Base-by-base conservation (phyloP, 2,888 invertebrate species). In the Aphodius sticticus region DNA sequence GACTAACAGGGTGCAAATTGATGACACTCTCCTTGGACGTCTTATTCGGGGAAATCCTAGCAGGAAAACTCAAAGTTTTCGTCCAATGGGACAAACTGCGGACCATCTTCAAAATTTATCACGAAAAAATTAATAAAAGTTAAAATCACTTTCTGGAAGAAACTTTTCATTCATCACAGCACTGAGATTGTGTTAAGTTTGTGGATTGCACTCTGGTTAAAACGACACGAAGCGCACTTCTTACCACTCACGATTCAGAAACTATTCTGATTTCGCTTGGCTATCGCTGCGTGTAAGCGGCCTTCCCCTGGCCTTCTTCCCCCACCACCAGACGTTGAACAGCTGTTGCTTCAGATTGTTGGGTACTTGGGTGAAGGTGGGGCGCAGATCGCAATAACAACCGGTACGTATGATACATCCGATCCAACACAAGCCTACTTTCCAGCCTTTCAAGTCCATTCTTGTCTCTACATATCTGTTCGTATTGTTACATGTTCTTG, bases 51-150 rank as follows among this genome's bases (percentile, higher is more conserved):
- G 95, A 95, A 87, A 96, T 92, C 89, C 96, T 92, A 86, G 96
- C 94, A 82, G 96, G 96, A 89, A 96, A 96, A 92, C 96, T 96
- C 88, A 96, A 92, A 85, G 96, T 96, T 92, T 96, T 96, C 90
- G 96, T 96, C 96, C 96, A 96, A 92, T 96, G 95, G 82, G 96
- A 93, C 87, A 96, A 91, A 91, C 95, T 96, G 85, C 96, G 95
- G 90, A 96, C 96, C 96, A 96, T 96, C 88, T 91, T 92, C 71
- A 26, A 26, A 26, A 26, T 26, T 26, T 53, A 53, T 36, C 70
- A 72, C 76, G 69, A 53, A 69, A 72, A n/a, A 78, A 16, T 69
- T 15, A 69, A 15, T 35, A 35, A 72, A 16, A 72, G 74, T 69
- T 53, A 78, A 53, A 12, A 53, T 53, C 53, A 53, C 53, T 53